Conservation (phyloP, 2,888 invertebrate species). For the Drosophila multiciliata region DNA sequence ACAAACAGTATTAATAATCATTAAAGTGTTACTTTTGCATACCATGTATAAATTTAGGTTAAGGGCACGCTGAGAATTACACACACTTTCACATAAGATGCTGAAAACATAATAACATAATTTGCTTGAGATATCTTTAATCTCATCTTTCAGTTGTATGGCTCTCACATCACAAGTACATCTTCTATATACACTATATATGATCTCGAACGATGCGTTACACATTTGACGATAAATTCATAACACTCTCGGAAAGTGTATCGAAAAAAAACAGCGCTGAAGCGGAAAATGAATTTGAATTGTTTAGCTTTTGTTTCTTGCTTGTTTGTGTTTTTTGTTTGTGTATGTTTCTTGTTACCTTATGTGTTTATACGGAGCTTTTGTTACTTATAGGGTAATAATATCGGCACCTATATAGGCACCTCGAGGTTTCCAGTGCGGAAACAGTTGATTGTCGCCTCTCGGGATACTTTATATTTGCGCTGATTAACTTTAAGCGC, state of each 20-base stretch:
- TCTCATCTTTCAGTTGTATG: neutral
- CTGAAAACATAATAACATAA: neutral
- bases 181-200: neutral
- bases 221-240: neutral
- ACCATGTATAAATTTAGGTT: slow-evolving; percentile 6
- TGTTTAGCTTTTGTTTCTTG: slow-evolving; percentile 15
- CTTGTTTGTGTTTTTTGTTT: neutral
- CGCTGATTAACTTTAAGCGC: slow-evolving; percentile 63
- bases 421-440: slow-evolving; percentile 22
- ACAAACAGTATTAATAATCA: slow-evolving; percentile 14
- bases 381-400: slow-evolving; percentile 42
- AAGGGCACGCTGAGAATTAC: neutral
- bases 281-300: slow-evolving; percentile 13
- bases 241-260: neutral
- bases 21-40: slow-evolving; percentile 4
- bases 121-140: neutral
- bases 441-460: slow-evolving; percentile 46
- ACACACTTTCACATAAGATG: neutral
- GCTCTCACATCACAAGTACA: neutral
- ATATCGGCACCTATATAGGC: slow-evolving; percentile 19
- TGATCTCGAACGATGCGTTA: neutral
- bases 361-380: slow-evolving; percentile 35
- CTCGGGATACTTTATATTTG: slow-evolving; percentile 1
- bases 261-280: neutral
- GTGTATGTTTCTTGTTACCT: slow-evolving; percentile 6